These are phyloP conservation scores for Anorthoa munda DNA, from an alignment of 2,888 invertebrate genomes.

Conservation along the genomic window DNA sequence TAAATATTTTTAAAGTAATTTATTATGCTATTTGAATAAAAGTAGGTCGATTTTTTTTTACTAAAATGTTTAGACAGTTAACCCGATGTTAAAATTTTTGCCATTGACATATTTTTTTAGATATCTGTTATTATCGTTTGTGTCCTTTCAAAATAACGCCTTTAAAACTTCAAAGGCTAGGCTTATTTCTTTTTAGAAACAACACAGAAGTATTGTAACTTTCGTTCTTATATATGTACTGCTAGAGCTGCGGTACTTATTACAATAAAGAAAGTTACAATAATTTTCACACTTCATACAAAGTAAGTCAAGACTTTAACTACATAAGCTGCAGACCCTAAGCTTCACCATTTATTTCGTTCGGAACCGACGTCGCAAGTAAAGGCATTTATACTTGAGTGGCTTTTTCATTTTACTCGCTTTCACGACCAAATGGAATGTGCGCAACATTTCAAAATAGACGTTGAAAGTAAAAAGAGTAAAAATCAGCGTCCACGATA, in stretches of 20 bases:
- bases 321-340: conserved; percentile 10
- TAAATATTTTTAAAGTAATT: conserved; percentile 23
- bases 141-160: not conserved
- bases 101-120: not conserved
- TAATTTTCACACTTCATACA: conserved; percentile 17
- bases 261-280: conserved; percentile 7
- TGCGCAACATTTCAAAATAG: conserved; percentile 80
- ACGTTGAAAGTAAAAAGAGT: conserved; percentile 72
- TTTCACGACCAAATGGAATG: conserved; percentile 79
- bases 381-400: conserved; percentile 72
- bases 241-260: no score
- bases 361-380: conserved; percentile 54
- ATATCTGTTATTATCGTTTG: not conserved
- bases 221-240: not conserved
- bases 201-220: no score
- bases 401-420: conserved; percentile 77
- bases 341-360: conserved; percentile 54
- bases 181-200: not conserved
- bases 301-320: conserved; percentile 28
- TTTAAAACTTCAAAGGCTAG: not conserved
- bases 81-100: not conserved
- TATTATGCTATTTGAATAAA: conserved; percentile 8
- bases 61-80: not conserved
- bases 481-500: conserved; percentile 77
- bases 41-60: not conserved